Conservation (phyloP, 2,113 vertebrate genomes). For the Azemiops feae region DNA sequence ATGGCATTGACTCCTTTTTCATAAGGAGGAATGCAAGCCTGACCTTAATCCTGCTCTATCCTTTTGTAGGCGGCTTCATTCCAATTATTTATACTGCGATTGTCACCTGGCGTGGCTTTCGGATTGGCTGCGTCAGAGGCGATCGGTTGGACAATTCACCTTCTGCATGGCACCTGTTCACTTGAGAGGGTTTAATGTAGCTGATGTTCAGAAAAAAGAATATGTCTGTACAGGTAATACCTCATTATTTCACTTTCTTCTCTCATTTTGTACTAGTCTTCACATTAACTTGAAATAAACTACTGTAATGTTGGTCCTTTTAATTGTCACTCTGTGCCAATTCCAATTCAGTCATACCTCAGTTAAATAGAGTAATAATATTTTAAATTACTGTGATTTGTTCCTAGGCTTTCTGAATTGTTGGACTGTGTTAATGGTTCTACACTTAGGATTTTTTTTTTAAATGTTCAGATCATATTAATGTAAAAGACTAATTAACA, state of each 20-base stretch:
- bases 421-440: constrained; percentile 44
- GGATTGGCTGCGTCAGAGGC: constrained; percentile 92
- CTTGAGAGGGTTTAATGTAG: constrained; percentile 93
- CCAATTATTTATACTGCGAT: constrained; percentile 95
- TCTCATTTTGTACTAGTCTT: not conserved
- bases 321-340: not conserved
- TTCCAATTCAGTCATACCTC: not conserved
- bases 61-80: constrained; percentile 86
- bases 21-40: not conserved
- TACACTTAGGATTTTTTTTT: constrained; percentile 35
- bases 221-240: constrained; percentile 89
- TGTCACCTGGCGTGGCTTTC: constrained; percentile 98
- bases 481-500: constrained; percentile 32
- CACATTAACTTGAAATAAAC: constrained; percentile 13
- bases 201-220: constrained; percentile 96
- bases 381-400: constrained; percentile 39
- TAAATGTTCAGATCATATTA: constrained; percentile 40
- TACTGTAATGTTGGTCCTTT: not conserved
- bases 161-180: constrained; percentile 94
- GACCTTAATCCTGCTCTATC: not conserved
- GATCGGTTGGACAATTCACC: constrained; percentile 92
- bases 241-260: not conserved
- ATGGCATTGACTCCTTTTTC: not conserved
- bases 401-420: constrained; percentile 29
- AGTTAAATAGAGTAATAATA: constrained; percentile 31